phyloP scores from a whole-genome alignment of 1,140 invertebrate species.

The Drosophila chauvacae region DNA sequence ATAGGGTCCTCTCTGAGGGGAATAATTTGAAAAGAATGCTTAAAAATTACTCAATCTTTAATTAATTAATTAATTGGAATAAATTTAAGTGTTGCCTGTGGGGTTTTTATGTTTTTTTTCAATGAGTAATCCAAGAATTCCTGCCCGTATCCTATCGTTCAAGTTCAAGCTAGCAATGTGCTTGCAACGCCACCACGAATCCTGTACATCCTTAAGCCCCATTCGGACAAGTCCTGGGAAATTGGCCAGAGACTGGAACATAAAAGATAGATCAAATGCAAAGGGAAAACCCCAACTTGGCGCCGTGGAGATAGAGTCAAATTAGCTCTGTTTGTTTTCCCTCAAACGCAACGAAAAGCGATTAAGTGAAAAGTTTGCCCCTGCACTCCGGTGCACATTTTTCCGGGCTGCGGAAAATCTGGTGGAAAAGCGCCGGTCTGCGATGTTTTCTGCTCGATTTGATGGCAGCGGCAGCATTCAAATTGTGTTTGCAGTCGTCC shows the following conservation, averaged over 20 bases:
- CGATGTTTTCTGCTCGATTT: conserved; percentile 72
- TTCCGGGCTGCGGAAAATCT: not conserved
- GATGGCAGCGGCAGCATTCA: conserved; percentile 64
- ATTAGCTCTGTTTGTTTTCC: conserved; percentile 80
- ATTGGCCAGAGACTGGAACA: not conserved
- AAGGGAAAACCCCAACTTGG: conserved; percentile 17
- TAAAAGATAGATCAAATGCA: conserved; percentile 14
- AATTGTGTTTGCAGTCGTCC: conserved; percentile 74
- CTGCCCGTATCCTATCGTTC: no score
- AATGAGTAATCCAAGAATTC: not conserved
- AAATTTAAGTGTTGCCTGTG: not conserved
- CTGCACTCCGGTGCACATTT: conserved; percentile 14
- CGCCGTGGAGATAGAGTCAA: conserved; percentile 71
- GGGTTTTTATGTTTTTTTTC: not conserved
- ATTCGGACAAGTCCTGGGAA: conserved; percentile 1
- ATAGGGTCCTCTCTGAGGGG: conserved; percentile 1
- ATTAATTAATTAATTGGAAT: not conserved
- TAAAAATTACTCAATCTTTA: no score
- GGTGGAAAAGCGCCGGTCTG: not conserved
- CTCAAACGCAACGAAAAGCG: conserved; percentile 75
- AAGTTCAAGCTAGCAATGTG: not conserved
- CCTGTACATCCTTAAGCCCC: not conserved
- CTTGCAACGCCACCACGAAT: not conserved
- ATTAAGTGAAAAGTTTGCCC: conserved; percentile 77
- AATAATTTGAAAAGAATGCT: no score